Percentiles rank a stretch among this genome's conserved stretches.
Conservation (phyloP, 1,140 invertebrate genomes). For the Drosophila santomea region DNA sequence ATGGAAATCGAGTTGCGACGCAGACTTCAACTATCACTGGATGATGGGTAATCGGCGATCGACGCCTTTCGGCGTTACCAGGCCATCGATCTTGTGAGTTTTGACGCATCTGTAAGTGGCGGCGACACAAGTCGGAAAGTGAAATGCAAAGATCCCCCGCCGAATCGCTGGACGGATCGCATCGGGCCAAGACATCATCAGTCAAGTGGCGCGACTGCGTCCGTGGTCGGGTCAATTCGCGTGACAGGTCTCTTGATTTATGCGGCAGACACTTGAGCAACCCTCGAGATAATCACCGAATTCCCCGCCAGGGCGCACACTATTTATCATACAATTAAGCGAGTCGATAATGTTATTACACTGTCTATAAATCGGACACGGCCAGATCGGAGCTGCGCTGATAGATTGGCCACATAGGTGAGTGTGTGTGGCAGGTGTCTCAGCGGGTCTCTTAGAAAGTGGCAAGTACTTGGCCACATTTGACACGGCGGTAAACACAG, state of each 20-base stretch:
- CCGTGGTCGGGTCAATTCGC: constrained; percentile 62
- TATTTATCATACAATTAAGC: constrained; percentile 69
- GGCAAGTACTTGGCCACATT: constrained; percentile 37
- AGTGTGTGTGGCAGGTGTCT: constrained; percentile 53
- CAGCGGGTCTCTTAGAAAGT: constrained; percentile 33
- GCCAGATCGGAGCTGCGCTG: constrained; percentile 21
- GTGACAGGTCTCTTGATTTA: constrained; percentile 63
- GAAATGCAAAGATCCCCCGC: constrained; percentile 29
- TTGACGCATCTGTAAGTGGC: constrained; percentile 59
- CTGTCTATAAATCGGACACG: constrained; percentile 62
- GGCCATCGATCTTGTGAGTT: constrained; percentile 66
- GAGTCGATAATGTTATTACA: constrained; percentile 67
- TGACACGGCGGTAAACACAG: constrained; percentile 60
- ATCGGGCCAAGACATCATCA: constrained; percentile 57
- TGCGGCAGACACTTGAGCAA: constrained; percentile 46
- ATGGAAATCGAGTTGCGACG: background rate
- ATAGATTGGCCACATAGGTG: constrained; percentile 12
- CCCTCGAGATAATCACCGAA: constrained; percentile 42
- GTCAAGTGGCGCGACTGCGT: constrained; percentile 68
- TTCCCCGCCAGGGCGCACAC: constrained; percentile 33
- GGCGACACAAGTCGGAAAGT: constrained; percentile 32
- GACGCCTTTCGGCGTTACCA: constrained; percentile 14
- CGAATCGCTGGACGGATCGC: constrained; percentile 26
- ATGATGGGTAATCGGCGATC: constrained; percentile 19
- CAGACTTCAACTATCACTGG: background rate